A percentile compares a stretch with the other conserved stretches of the same genome.
Conservation (phyloP, 2,797 vertebrate genomes). For the Catharus ustulatus region DNA sequence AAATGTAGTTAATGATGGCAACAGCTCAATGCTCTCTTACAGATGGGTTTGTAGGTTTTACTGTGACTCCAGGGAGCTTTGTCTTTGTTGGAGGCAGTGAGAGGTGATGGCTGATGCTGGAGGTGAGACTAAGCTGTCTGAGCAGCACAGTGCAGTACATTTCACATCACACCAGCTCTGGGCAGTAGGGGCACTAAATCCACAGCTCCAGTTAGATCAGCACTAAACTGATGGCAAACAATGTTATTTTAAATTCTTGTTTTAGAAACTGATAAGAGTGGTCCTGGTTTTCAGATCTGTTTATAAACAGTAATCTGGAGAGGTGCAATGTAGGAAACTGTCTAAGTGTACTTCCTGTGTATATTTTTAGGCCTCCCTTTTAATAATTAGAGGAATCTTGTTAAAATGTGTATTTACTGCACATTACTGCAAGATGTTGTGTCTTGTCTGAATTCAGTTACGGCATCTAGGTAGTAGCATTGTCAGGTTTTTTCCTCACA, state of each 20-base stretch:
- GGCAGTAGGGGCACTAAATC: not conserved
- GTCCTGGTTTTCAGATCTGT: not conserved
- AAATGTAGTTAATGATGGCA: not conserved
- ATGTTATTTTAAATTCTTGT: not conserved
- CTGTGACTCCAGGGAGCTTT: not conserved
- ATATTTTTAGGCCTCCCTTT: not conserved
- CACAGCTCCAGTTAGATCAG: not conserved
- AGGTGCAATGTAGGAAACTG: not conserved
- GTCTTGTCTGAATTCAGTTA: not conserved
- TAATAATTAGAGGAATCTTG: not conserved
- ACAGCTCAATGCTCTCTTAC: fast-evolving
- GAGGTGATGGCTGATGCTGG: not conserved
- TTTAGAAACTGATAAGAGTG: not conserved
- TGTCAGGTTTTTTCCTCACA: not conserved
- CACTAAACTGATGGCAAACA: fast-evolving
- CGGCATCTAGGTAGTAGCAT: not conserved
- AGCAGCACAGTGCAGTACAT: fast-evolving
- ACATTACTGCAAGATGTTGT: not conserved
- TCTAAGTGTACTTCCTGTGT: not conserved
- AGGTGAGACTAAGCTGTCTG: not conserved
- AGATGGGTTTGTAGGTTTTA: fast-evolving
- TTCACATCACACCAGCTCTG: not conserved
- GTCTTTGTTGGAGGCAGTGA: not conserved
- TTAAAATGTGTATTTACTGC: not conserved
- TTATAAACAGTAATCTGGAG: not conserved